These are phyloP conservation scores for Coreius guichenoti DNA, from an alignment of 2,797 vertebrate genomes.

Conservation along the genomic window DNA sequence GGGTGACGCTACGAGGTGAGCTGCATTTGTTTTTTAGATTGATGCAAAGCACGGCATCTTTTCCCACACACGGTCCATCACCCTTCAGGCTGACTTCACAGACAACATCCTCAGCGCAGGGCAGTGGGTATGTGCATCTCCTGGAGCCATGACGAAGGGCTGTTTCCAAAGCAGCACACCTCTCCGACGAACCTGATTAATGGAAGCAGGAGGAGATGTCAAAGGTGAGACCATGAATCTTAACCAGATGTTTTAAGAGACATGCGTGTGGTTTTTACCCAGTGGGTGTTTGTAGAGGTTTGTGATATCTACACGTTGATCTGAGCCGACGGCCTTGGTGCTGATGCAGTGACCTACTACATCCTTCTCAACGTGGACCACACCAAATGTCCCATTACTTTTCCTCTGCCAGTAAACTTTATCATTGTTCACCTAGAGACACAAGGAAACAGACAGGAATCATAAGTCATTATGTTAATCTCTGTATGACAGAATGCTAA, in stretches of 20 bases:
- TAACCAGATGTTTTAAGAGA: too few species aligned
- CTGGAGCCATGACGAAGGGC: constrained; percentile 86
- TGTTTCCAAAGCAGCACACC: constrained; percentile 88
- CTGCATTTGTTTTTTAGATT: constrained; percentile 44
- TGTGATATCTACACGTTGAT: constrained; percentile 81
- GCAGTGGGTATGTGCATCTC: constrained; percentile 76
- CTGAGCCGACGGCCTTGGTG: constrained; percentile 83
- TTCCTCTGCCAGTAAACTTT: constrained; percentile 20
- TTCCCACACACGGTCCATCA: constrained; percentile 41
- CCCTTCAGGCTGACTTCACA: constrained; percentile 71
- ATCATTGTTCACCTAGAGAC: constrained; percentile 40
- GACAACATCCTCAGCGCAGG: constrained; percentile 77
- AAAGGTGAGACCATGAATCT: too few species aligned
- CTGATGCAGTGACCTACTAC: constrained; percentile 81
- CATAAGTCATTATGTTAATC: neutral
- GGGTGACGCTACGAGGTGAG: constrained; percentile 23
- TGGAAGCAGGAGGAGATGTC: neutral
- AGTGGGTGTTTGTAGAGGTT: constrained; percentile 81
- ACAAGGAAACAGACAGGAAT: neutral
- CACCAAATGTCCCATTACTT: neutral
- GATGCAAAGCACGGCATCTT: constrained; percentile 49
- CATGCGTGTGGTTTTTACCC: too few species aligned
- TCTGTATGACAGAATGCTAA: neutral
- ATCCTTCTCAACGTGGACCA: constrained; percentile 27
- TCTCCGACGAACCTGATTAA: constrained; percentile 81